Base-by-base conservation (phyloP, 2,113 vertebrate genomes). In the Lophotis ruficrista region DNA sequence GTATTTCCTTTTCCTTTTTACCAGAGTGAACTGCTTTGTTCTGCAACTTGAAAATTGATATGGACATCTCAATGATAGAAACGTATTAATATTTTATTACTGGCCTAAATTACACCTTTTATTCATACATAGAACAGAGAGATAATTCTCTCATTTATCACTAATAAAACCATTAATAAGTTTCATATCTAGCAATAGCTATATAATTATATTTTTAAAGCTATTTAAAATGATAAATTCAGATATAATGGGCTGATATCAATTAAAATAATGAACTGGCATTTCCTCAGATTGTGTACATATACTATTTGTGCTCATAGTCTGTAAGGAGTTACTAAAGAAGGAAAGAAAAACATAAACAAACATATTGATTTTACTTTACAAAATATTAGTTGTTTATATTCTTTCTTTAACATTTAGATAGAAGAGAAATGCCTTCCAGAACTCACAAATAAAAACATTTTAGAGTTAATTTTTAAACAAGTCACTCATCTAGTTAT, bases 191-290 rank as follows among this genome's bases (percentile, higher is more conserved):
- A 90, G 30, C 51, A 92, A 73, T 71, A 87, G 6, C 8, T 24
- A 64, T 48, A 83, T 70, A 93, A 88, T 86, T 92, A 83, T 73
- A 77, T 79, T 94, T 73, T 93, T 92, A 62, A 82, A 96, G 21
- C 2, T 37, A 84, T 68, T 93, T 78, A 94, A 91, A 90, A 75
- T 75, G 0, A 90, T 70, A 77, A 47, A 78, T 95, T 86, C 90
- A 78, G 6, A 60, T 62, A 84, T 64, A 87, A 89, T 83, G 15
- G 19, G 4, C 33, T 81, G 48, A 64, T 75, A 95, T 37, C 21
- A 78, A 19, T 57, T 38, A 90, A 43, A 16, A 75, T 31, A 86
- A 90, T 15, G 37, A 86, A 33, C 35, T 60, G 35, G 4, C 3
- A 56, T 86, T 94, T 90, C 30, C 12, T 81, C 15, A 68, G 37